phyloP scores from a whole-genome alignment of 2,888 invertebrate genomes.

The Ophraella communa region DNA sequence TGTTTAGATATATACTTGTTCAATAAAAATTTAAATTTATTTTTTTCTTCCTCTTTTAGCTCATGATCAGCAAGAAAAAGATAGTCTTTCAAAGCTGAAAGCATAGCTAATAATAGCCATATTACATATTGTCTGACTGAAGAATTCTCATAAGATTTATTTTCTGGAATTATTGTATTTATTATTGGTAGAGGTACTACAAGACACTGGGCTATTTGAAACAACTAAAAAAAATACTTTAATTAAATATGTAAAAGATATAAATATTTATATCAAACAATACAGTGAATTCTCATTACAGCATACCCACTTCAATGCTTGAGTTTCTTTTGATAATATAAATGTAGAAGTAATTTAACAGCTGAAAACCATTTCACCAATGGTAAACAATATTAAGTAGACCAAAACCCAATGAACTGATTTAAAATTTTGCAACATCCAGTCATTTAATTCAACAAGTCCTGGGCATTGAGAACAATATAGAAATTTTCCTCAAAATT shows the following conservation, averaged over 20 bases:
- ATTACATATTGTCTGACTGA: conserved; percentile 62
- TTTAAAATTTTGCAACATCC: too few relatives aligned
- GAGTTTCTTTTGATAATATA: too few relatives aligned
- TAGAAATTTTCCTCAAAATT: too few relatives aligned
- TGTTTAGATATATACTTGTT: conserved; percentile 46
- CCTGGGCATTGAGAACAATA: too few relatives aligned
- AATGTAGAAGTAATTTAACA: too few relatives aligned
- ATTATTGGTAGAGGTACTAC: conserved; percentile 51
- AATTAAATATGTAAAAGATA: neutral
- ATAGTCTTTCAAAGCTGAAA: conserved; percentile 42
- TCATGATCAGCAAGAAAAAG: conserved; percentile 31
- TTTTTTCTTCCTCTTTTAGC: conserved; percentile 35
- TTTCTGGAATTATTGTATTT: conserved; percentile 47
- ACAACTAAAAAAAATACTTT: conserved; percentile 45
- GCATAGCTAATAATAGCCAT: conserved; percentile 43
- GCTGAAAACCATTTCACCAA: too few relatives aligned
- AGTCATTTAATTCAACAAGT: too few relatives aligned
- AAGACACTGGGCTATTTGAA: conserved; percentile 51
- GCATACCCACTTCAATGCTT: too few relatives aligned
- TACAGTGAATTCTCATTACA: too few relatives aligned
- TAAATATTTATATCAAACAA: too few relatives aligned
- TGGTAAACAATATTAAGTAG: too few relatives aligned
- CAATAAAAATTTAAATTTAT: conserved; percentile 39
- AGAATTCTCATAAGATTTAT: conserved; percentile 38
- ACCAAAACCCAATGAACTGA: too few relatives aligned